Percentiles rank a stretch among this genome's conserved stretches.
phyloP scores from a whole-genome alignment of 2,113 vertebrate genomes.

The Trogon melanurus region DNA sequence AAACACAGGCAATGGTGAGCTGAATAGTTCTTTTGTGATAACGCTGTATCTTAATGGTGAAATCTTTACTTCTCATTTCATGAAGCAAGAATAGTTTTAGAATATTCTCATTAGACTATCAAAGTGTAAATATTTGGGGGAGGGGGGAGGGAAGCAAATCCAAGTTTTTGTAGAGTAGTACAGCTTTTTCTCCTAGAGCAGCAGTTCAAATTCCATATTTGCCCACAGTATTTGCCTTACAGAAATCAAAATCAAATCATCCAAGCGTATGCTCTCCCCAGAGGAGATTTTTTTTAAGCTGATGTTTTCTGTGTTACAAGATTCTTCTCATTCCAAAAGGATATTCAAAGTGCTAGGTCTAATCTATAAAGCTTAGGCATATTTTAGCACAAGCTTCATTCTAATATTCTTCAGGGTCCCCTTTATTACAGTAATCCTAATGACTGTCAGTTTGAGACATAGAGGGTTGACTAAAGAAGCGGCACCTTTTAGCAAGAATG shows the following conservation, averaged over 20 bases:
- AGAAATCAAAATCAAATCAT: not conserved
- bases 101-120: not conserved
- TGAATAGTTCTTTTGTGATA: not conserved
- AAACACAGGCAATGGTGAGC: not conserved
- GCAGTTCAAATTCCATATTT: not conserved
- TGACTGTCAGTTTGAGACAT: conserved; percentile 35
- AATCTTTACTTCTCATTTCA: not conserved
- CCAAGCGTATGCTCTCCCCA: not conserved
- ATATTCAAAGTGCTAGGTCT: not conserved
- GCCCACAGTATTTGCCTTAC: not conserved
- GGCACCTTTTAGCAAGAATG: not conserved
- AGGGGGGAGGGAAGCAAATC: not conserved
- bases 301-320: not conserved
- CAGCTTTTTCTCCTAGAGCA: not conserved
- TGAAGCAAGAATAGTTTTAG: not conserved
- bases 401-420: conserved; percentile 14
- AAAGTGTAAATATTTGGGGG: too few relatives aligned
- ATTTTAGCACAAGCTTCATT: conserved; percentile 19
- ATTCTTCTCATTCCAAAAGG: not conserved
- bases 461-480: not conserved
- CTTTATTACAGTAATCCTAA: conserved; percentile 30
- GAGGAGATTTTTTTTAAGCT: not conserved
- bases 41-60: not conserved
- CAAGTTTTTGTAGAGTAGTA: not conserved
- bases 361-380: not conserved